Percentiles rank a stretch among this genome's conserved stretches.
phyloP scores from a whole-genome alignment of 37 sponge, comb jelly and placozoan species.

The Aplysina aerophoba region DNA sequence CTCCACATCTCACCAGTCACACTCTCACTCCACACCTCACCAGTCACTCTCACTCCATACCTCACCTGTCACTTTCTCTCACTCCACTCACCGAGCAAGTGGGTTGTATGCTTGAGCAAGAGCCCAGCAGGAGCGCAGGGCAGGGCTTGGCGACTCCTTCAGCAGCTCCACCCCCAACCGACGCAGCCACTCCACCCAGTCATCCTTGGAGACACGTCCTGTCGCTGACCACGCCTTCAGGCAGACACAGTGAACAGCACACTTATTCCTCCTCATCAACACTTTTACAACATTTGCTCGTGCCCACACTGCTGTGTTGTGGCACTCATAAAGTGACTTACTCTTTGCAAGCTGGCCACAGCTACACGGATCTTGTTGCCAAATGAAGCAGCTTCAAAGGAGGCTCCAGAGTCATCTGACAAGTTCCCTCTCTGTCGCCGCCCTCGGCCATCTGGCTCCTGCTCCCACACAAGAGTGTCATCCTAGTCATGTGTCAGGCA shows the following conservation, averaged over 20 bases:
- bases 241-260: background rate
- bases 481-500: slow-evolving; percentile 28
- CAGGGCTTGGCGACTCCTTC: slow-evolving; percentile 91
- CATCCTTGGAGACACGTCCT: slow-evolving; percentile 82
- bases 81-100: slow-evolving; percentile 53
- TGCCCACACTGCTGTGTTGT: background rate
- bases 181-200: slow-evolving; percentile 95
- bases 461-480: slow-evolving; percentile 69
- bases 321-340: slow-evolving; percentile 22
- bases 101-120: slow-evolving; percentile 85
- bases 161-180: slow-evolving; percentile 92
- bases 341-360: slow-evolving; percentile 59
- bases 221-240: slow-evolving; percentile 74
- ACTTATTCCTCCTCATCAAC: too few species aligned
- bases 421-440: slow-evolving; percentile 21
- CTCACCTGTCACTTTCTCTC: too few species aligned
- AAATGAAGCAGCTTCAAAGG: slow-evolving; percentile 71
- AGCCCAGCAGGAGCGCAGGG: slow-evolving; percentile 86
- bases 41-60: slow-evolving; percentile 3
- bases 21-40: background rate
- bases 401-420: slow-evolving; percentile 61
- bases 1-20: background rate
- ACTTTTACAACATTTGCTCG: too few species aligned
- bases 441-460: slow-evolving; percentile 33
- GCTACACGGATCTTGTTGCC: slow-evolving; percentile 72